Base-by-base conservation (phyloP, 64 coral and sea anemone genomes). In the Porites lutea region DNA sequence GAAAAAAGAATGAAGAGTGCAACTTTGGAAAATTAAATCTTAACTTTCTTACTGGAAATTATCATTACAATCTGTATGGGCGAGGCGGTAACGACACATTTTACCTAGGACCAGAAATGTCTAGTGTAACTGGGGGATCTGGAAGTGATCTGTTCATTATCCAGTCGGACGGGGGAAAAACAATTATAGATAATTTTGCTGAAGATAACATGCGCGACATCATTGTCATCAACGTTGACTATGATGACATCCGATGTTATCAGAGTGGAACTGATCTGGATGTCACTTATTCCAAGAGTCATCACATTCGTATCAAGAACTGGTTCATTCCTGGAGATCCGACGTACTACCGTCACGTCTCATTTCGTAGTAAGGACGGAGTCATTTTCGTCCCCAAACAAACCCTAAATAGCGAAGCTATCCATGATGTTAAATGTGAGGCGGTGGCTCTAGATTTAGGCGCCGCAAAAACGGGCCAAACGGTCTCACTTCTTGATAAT, bases 161-260 rank as follows among this genome's bases (percentile, higher is more conserved):
- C 48, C 90, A 92, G n/a, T 92, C 90, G 2, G 80, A 92, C 20
- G 73, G 90, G 20, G 90, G 90, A 22, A 92, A 92, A 60, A 53
- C 90, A 65, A 67, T 92, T 3, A 92, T 92, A 65, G 90, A 92
- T 83, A 92, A 92, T 48, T 92, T 92, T 86, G 70, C 90, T 63
- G 90, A 92, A 65, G n/a, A n/a, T n/a, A n/a, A n/a, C n/a, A n/a
- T n/a, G n/a, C n/a, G n/a, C n/a, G n/a, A n/a, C n/a, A n/a, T n/a
- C n/a, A n/a, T n/a, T n/a, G n/a, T n/a, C n/a, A n/a, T n/a, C n/a
- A n/a, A n/a, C n/a, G n/a, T n/a, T n/a, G n/a, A n/a, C n/a, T n/a
- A n/a, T n/a, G n/a, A n/a, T n/a, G n/a, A n/a, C n/a, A n/a, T n/a
- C n/a, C n/a, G n/a, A n/a, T n/a, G n/a, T n/a, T n/a, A n/a, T n/a